phyloP scores from a whole-genome alignment of 2,888 invertebrate species.

The Heteropelma amictum region DNA sequence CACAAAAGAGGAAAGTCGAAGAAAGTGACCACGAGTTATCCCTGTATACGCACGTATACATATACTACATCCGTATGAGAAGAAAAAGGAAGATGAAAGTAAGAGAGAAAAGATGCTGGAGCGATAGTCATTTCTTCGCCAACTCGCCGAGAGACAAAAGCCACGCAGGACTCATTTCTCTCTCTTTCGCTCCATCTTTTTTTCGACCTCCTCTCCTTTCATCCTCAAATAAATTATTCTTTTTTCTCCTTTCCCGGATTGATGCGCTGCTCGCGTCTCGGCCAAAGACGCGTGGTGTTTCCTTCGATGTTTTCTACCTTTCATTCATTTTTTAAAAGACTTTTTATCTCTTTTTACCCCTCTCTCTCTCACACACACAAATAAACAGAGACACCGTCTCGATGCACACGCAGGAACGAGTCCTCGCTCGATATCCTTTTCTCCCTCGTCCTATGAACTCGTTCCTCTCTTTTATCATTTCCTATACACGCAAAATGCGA shows the following conservation, averaged over 20 bases:
- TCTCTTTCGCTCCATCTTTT: conserved; percentile 1
- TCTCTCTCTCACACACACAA: neutral
- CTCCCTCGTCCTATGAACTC: neutral
- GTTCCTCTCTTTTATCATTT: conserved; percentile 27
- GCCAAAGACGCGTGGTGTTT: conserved; percentile 11
- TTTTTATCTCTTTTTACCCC: conserved; percentile 11
- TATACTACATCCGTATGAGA: no score
- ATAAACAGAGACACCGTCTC: neutral
- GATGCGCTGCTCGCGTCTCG: conserved; percentile 19
- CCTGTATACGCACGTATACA: neutral
- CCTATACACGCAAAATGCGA: conserved; percentile 34
- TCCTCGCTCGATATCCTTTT: neutral
- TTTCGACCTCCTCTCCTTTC: conserved; percentile 1
- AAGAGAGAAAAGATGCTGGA: no score
- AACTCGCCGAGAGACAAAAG: conserved; percentile 36
- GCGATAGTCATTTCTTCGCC: conserved; percentile 41
- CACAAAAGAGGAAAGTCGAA: conserved; percentile 31
- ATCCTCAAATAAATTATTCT: conserved; percentile 46
- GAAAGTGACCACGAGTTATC: neutral
- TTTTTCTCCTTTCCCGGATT: conserved; percentile 36
- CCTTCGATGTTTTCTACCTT: conserved; percentile 44
- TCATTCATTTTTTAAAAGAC: conserved; percentile 42
- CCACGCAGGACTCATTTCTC: conserved; percentile 44
- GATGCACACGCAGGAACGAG: neutral
- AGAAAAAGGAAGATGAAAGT: conserved; percentile 3